A percentile compares a stretch with the other conserved stretches of the same genome.
phyloP scores from a whole-genome alignment of 2,888 invertebrate genomes.

The Lottia gigantea region DNA sequence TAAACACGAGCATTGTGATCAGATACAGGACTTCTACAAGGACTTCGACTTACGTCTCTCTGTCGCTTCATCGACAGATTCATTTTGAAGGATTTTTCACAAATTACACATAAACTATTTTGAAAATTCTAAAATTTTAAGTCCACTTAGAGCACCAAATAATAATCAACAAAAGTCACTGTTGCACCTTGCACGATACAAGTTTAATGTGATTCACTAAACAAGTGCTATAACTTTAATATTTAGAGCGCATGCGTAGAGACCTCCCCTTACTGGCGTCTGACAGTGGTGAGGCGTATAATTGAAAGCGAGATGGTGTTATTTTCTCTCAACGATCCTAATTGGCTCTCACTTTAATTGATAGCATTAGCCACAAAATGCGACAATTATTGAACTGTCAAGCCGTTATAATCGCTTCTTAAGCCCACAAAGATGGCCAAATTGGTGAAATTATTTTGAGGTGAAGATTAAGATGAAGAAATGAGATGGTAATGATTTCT shows the following conservation, averaged over 20 bases:
- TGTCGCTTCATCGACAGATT: constrained; percentile 6
- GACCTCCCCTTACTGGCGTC: constrained; percentile 21
- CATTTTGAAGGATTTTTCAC: background rate
- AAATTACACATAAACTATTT: too few species aligned
- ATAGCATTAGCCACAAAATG: constrained; percentile 38
- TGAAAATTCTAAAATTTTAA: too few species aligned
- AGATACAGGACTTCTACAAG: constrained; percentile 6
- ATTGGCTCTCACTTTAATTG: constrained; percentile 49
- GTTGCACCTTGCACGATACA: constrained; percentile 9
- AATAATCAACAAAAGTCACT: constrained; percentile 1
- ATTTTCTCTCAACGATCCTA: constrained; percentile 38
- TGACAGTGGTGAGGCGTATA: constrained; percentile 13
- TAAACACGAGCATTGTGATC: constrained; percentile 7
- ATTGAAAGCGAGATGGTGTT: constrained; percentile 29
- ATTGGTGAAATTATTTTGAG: background rate
- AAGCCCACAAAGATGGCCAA: constrained; percentile 1
- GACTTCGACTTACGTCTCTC: constrained; percentile 1
- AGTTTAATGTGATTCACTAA: constrained; percentile 4
- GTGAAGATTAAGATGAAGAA: too few species aligned
- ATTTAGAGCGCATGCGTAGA: constrained; percentile 25
- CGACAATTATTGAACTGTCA: constrained; percentile 29
- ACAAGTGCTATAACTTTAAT: constrained; percentile 27
- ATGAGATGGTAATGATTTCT: too few species aligned
- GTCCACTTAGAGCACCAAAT: too few species aligned
- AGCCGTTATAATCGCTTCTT: constrained; percentile 6